A percentile compares a stretch with the other conserved stretches of the same genome.
Evolutionary conservation across 2,113 vertebrate species (phyloP).

Genomic region (Cranoglanis bouderius): DNA sequence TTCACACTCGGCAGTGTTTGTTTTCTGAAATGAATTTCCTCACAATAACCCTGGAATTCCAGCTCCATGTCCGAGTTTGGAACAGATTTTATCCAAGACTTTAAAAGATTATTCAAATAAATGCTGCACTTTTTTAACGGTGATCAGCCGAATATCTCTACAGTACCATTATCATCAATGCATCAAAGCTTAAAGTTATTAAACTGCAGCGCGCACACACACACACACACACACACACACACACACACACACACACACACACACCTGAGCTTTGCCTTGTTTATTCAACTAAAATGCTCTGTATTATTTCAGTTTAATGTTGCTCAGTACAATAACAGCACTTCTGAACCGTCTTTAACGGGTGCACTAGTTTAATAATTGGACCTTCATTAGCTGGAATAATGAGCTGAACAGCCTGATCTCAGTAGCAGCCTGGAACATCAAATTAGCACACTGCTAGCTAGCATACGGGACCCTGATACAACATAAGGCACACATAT

Average conservation of each 20-base stretch:
- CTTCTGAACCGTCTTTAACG: not conserved
- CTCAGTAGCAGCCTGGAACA: not conserved
- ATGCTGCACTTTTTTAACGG: not conserved
- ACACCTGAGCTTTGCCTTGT: not conserved
- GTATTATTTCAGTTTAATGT: not conserved
- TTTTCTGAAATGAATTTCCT: not conserved
- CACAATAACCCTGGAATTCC: not conserved
- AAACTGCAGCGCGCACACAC: no score
- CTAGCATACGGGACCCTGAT: not conserved
- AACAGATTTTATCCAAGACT: no score
- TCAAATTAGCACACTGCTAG: not conserved
- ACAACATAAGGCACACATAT: not conserved
- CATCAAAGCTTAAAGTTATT: no score
- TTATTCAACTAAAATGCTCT: not conserved
- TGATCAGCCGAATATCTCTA: not conserved
- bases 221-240: no score
- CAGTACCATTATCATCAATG: not conserved
- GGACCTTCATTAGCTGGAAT: not conserved
- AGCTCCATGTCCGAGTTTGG: not conserved
- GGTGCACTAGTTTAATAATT: not conserved
- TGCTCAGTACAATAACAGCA: not conserved
- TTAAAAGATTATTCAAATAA: not conserved
- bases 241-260: constrained; percentile 2
- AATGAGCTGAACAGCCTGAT: not conserved
- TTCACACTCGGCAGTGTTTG: no score